A percentile compares a stretch with the other conserved stretches of the same genome.
These are phyloP conservation scores for Bombus picipes DNA, from an alignment of 1,140 invertebrate species.

Conservation along the genomic window DNA sequence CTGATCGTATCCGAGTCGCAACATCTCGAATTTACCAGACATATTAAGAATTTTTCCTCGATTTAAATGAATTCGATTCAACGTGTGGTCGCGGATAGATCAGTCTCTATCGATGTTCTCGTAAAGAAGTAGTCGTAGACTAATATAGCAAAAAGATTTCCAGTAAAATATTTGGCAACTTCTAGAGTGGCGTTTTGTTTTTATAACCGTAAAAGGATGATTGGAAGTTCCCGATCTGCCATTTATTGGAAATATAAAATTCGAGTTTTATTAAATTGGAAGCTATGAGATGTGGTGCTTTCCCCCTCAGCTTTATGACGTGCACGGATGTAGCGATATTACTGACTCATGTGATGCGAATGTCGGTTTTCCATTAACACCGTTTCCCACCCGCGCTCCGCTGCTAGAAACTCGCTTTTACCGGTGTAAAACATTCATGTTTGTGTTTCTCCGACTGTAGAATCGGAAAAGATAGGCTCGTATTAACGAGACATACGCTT, in stretches of 20 bases:
- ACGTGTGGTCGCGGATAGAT: not conserved
- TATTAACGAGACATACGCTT: not conserved
- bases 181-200: not conserved
- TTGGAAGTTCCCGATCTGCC: not conserved
- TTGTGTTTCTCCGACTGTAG: not conserved
- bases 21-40: not conserved
- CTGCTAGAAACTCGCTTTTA: not conserved
- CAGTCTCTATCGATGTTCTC: not conserved
- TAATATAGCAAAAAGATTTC: not conserved
- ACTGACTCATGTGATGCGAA: conserved; percentile 13
- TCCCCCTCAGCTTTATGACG: conserved; percentile 1
- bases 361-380: conserved; percentile 42
- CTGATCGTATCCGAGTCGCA: no score
- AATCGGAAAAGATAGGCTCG: no score
- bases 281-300: not conserved
- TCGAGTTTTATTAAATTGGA: conserved; percentile 36
- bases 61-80: not conserved
- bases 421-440: not conserved
- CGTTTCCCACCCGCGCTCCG: not conserved
- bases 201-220: conserved; percentile 16
- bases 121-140: not conserved
- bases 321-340: conserved; percentile 8
- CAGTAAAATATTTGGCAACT: not conserved
- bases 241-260: conserved; percentile 26
- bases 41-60: not conserved